Evolutionary conservation across 2,797 vertebrate genomes (phyloP), one percentile per base, ranked within the genome.

Genomic region (Chaetodon trifasciatus): DNA sequence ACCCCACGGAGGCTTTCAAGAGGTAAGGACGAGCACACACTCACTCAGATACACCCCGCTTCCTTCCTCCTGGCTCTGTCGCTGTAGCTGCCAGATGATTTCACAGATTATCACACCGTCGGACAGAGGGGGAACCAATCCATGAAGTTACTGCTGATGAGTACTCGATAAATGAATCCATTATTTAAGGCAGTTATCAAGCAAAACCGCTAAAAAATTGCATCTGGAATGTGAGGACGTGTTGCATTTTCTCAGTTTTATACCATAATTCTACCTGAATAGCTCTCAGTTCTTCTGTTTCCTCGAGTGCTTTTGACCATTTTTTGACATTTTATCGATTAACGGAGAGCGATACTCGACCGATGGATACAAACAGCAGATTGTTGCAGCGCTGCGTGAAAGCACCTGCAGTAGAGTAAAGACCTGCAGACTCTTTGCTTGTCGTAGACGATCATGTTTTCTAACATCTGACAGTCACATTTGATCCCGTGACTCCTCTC

Each of bases 1-100:
- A 98, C 92, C 97, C 98, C 32, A 95, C 96, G 0, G 98, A 99
- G 95, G 97, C 97, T 0, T 99, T 99, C 94, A 99, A 99, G 94
- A 98, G 97, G 98, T 99, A 96, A 79, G 88, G 11, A 60, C 49
- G 70, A 44, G 40, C 40, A 49, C 46, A 73, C 46, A 70, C 49
- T 66, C 40, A 39, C 49, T 23, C 40, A 57, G 17, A 72, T 49
- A 16, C 76, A 56, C 39, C 24, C 10, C 16, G 32, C 12, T 15
- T 6, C 21, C 11, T 12, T 35, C 13, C 39, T 23, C 39, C 40
- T 7, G 39, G 11, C 19, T 40, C 32, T 24, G 8, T 50, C 61
- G 21, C 10, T 13, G 53, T 46, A 63, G 37, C 15, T 40, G 12
- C 11, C 5, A 35, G 35, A 47, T 47, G 46, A 75, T 65, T 66